phyloP scores from a whole-genome alignment of 2,113 vertebrate genomes.

The Dipodomys spectabilis region DNA sequence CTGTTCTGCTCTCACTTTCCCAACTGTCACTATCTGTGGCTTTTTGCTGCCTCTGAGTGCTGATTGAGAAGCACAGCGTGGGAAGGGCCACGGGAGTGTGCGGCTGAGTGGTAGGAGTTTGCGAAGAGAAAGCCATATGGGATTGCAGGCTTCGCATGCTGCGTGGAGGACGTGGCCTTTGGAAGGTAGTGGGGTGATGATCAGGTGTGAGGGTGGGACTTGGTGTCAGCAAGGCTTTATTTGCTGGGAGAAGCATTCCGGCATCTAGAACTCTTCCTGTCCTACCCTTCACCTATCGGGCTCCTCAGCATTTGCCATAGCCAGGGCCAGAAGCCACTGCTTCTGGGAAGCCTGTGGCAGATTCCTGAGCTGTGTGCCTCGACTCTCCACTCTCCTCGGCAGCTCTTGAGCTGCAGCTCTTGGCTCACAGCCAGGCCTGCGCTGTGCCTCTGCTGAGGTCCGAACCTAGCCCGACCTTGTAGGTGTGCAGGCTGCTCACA shows the following conservation, averaged over 20 bases:
- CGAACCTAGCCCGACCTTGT: background rate
- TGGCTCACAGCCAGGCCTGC: background rate
- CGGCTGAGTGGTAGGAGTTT: background rate
- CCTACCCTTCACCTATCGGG: background rate
- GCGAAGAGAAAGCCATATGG: background rate
- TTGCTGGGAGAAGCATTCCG: background rate
- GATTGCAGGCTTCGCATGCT: background rate
- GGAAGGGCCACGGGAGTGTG: background rate
- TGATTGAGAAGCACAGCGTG: background rate
- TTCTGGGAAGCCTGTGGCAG: background rate
- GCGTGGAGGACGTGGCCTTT: background rate
- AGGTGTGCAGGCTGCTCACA: too few relatives aligned
- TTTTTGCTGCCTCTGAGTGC: background rate
- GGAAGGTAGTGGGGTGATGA: background rate
- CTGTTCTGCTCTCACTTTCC: constrained; percentile 31
- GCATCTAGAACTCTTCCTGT: background rate
- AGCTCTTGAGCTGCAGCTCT: background rate
- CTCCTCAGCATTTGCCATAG: background rate
- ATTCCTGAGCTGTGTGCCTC: background rate
- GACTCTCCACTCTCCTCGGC: background rate
- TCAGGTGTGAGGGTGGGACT: accelerated
- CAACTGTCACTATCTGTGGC: background rate
- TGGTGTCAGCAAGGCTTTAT: background rate
- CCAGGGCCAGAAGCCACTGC: background rate
- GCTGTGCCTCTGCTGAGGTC: background rate